Conservation (phyloP, 30 jellyfish, hydroid and myxozoan species). For the Mastigias papua region DNA sequence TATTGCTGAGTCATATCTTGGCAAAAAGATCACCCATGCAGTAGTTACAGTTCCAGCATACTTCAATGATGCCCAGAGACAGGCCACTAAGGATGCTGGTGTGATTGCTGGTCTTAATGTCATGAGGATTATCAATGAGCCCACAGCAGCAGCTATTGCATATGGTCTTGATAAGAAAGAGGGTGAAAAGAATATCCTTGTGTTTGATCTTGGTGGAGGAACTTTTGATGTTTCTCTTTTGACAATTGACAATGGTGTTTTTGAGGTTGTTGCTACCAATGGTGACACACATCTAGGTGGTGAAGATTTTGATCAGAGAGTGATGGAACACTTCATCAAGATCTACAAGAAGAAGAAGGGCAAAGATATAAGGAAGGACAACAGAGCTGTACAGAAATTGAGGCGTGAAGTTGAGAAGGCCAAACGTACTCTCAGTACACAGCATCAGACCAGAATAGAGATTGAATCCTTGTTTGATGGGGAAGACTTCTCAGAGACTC, state of each 20-base stretch:
- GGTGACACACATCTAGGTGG: conserved; percentile 99
- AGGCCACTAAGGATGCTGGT: conserved; percentile 99
- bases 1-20: conserved; percentile 98
- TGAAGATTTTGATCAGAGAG: conserved; percentile 99
- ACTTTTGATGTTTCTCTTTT: conserved; percentile 99
- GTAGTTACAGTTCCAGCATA: conserved; percentile 99
- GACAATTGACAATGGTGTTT: conserved; percentile 99
- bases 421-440: conserved; percentile 99
- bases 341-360: conserved; percentile 98
- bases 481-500: conserved; percentile 98
- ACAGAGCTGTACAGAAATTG: conserved; percentile 98
- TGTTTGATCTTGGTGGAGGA: conserved; percentile 99
- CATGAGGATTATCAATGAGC: conserved; percentile 99
- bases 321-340: conserved; percentile 98
- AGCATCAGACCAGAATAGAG: conserved; percentile 98
- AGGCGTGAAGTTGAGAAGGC: conserved; percentile 99
- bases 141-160: conserved; percentile 99
- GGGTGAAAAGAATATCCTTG: conserved; percentile 99
- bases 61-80: conserved; percentile 99
- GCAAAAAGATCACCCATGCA: conserved; percentile 99
- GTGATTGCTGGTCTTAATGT: conserved; percentile 98
- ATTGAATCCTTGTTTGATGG: conserved; percentile 97
- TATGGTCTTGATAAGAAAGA: conserved; percentile 99
- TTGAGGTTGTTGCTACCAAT: conserved; percentile 99
- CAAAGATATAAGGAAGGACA: conserved; percentile 95